Evolutionary conservation across 2,888 invertebrate species (phyloP).

Genomic region (Mesorhabditis sp.): DNA sequence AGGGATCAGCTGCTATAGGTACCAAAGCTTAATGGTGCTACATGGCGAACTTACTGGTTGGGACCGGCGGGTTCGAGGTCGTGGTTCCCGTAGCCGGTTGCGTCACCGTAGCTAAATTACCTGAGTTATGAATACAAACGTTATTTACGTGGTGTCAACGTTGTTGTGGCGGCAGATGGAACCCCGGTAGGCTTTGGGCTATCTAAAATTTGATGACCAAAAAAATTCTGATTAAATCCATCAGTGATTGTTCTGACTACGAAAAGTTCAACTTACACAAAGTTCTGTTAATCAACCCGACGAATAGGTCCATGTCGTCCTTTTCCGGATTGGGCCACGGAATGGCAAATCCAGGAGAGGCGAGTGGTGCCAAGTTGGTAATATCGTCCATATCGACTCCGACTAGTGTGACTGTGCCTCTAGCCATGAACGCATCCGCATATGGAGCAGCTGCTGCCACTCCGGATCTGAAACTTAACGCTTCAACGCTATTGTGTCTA

Average conservation of each 20-base stretch:
- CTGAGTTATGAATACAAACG: no score
- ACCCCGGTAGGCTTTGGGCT: not conserved
- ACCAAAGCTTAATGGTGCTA: no score
- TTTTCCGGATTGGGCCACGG: conserved; percentile 9
- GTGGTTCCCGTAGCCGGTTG: no score
- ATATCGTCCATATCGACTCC: conserved; percentile 12
- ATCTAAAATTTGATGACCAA: not conserved
- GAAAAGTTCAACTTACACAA: not conserved
- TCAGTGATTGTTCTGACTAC: not conserved
- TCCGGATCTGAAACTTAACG: not conserved
- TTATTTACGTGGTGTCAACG: not conserved
- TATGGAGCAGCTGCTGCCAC: not conserved
- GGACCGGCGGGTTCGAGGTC: no score
- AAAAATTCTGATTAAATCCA: no score
- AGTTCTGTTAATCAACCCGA: not conserved
- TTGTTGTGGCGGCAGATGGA: not conserved
- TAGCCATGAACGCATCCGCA: not conserved
- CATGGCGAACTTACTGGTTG: no score
- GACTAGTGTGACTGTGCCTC: conserved; percentile 7
- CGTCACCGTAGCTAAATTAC: no score
- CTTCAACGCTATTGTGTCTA: not conserved
- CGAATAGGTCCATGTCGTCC: not conserved
- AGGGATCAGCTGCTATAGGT: not conserved
- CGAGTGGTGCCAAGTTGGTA: not conserved
- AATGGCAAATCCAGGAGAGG: conserved; percentile 12